phyloP scores from a whole-genome alignment of 2,113 vertebrate species.

The Plectropomus leopardus region DNA sequence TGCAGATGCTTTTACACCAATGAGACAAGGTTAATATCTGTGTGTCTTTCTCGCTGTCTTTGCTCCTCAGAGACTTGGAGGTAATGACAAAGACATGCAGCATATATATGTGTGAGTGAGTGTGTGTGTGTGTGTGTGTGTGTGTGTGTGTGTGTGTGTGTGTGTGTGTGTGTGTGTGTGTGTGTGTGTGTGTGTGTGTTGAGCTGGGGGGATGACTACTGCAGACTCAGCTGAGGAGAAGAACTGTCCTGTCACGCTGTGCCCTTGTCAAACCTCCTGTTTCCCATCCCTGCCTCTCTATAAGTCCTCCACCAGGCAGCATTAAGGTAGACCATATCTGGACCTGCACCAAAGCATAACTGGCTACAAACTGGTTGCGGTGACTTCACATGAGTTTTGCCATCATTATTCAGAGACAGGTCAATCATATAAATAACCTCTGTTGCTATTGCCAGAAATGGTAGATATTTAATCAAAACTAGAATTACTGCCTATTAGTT shows the following conservation, averaged over 20 bases:
- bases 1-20: constrained; percentile 14
- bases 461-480: no score
- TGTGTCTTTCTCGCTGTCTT: constrained; percentile 5
- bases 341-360: no score
- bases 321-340: no score
- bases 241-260: constrained; percentile 32
- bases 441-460: no score
- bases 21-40: constrained; percentile 27
- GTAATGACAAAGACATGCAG: constrained; percentile 13
- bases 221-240: constrained; percentile 64
- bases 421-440: no score
- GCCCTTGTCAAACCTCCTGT: constrained; percentile 31
- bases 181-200: background rate
- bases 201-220: constrained; percentile 29
- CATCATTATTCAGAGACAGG: no score
- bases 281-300: constrained; percentile 2
- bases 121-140: background rate
- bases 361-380: no score
- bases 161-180: constrained; percentile 1
- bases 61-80: constrained; percentile 2
- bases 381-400: no score
- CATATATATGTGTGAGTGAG: background rate
- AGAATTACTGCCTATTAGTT: no score
- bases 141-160: constrained; percentile 12
- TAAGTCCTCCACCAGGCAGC: constrained; percentile 13